These are phyloP conservation scores for Tyrophagus putrescentiae DNA, from an alignment of 1,140 invertebrate species.

Conservation along the genomic window DNA sequence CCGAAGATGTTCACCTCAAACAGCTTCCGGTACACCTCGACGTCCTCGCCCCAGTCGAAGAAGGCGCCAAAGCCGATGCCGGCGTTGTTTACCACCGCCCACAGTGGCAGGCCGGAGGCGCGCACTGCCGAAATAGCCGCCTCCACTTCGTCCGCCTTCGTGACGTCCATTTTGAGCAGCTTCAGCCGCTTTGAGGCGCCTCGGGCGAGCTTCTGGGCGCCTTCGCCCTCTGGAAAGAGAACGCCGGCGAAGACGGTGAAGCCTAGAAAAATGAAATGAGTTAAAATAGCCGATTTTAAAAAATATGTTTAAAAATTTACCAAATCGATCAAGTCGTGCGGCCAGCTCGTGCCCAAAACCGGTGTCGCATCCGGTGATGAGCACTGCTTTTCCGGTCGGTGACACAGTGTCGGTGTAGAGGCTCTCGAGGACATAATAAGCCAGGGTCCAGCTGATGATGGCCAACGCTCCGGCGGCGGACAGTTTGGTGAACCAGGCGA, in stretches of 20 bases:
- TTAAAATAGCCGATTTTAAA: no score
- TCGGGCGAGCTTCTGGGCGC: constrained; percentile 27
- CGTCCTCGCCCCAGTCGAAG: constrained; percentile 38
- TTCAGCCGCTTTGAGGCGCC: constrained; percentile 17
- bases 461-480: not conserved
- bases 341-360: constrained; percentile 37
- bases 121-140: not conserved
- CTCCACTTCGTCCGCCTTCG: constrained; percentile 25
- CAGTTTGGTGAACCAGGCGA: not conserved
- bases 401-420: not conserved
- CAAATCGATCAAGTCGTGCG: constrained; percentile 32
- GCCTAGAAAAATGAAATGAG: no score
- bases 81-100: constrained; percentile 75
- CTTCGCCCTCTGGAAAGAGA: constrained; percentile 32
- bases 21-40: constrained; percentile 28
- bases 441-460: not conserved
- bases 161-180: constrained; percentile 36
- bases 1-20: constrained; percentile 52
- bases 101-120: constrained; percentile 41
- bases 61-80: constrained; percentile 41
- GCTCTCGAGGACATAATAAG: not conserved
- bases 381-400: constrained; percentile 25
- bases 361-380: constrained; percentile 36
- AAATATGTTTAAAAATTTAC: no score
- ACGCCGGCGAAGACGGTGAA: constrained; percentile 40